Base-by-base conservation (phyloP, 1,140 invertebrate species). In the Hydropsyche tenuis region DNA sequence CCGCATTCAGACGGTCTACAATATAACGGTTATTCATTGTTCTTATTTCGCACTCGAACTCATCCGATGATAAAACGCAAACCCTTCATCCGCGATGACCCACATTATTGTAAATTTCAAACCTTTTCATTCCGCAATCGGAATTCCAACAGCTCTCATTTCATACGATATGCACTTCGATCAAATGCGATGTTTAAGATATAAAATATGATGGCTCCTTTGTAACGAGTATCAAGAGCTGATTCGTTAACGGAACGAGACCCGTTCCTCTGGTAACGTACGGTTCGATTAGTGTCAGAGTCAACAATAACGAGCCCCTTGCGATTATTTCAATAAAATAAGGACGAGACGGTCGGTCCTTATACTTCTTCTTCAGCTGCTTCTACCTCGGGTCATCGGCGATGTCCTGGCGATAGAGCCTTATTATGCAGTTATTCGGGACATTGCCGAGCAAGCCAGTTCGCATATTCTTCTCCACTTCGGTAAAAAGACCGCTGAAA, bases 351-450 rank as follows among this genome's bases (percentile, higher is more conserved):
- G n/a, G n/a, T n/a, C n/a, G 30, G 30, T 9, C 30, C 30, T 37
- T 37, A 37, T 37, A 37, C 30, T 37, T 37, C 30, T 37, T 37
- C 30, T 37, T 37, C 3, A 37, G 30, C 30, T 69, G 65, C 46
- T 74, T 16, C 27, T 56, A 64, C 22, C 62, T 56, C 37, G 60
- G 69, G 74, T 69, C 74, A 72, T 43, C 45, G 20, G 27, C 68
- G 43, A 63, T 72, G 42, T 70, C 48, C 56, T 53, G 23, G 30
- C 73, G 73, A 75, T 75, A 75, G 73, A 75, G 56, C 66, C 70
- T 75, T 72, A 72, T 72, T 71, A 75, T 75, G 73, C 73, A 74
- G 66, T 69, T 70, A 74, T 74, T 74, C 69, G 73, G 66, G 18
- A n/a, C 37, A 20, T 46, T 45, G 23, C 23, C 65, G 56, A 9